phyloP scores from a whole-genome alignment of 2,888 invertebrate species.

The Allygus modestus region DNA sequence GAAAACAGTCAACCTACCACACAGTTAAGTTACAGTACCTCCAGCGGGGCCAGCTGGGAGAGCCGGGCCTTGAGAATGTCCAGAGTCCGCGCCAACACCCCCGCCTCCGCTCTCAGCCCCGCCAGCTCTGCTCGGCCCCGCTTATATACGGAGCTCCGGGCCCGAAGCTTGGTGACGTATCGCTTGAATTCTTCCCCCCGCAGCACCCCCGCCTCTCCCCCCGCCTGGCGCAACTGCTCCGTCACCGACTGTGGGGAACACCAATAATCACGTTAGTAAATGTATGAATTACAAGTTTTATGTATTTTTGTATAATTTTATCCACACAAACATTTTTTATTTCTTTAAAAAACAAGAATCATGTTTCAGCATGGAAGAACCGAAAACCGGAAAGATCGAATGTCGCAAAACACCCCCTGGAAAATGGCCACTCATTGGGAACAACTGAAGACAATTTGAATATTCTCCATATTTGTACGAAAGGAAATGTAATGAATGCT shows the following conservation, averaged over 20 bases:
- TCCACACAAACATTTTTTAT: too few species aligned
- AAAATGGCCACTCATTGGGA: too few species aligned
- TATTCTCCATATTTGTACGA: too few species aligned
- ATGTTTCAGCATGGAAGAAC: too few species aligned
- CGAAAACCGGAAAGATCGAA: too few species aligned
- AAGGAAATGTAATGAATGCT: too few species aligned
- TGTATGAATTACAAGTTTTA: neutral
- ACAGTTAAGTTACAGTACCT: too few species aligned
- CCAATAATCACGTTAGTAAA: slow-evolving; percentile 23
- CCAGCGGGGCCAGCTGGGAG: slow-evolving; percentile 71
- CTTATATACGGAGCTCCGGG: slow-evolving; percentile 89
- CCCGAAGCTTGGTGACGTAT: slow-evolving; percentile 88
- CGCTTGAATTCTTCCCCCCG: slow-evolving; percentile 91
- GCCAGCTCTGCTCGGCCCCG: slow-evolving; percentile 87
- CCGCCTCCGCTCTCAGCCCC: slow-evolving; percentile 86
- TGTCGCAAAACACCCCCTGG: too few species aligned
- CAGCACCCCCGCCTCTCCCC: slow-evolving; percentile 84
- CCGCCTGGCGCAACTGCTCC: slow-evolving; percentile 75
- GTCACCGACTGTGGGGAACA: slow-evolving; percentile 73
- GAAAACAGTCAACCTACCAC: too few species aligned
- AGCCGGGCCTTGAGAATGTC: slow-evolving; percentile 81
- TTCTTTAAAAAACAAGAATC: too few species aligned
- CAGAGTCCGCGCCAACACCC: slow-evolving; percentile 85
- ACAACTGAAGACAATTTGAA: too few species aligned
- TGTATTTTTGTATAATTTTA: too few species aligned